Base-by-base conservation (phyloP, 2,888 invertebrate species). In the Nesidiocoris tenuis region DNA sequence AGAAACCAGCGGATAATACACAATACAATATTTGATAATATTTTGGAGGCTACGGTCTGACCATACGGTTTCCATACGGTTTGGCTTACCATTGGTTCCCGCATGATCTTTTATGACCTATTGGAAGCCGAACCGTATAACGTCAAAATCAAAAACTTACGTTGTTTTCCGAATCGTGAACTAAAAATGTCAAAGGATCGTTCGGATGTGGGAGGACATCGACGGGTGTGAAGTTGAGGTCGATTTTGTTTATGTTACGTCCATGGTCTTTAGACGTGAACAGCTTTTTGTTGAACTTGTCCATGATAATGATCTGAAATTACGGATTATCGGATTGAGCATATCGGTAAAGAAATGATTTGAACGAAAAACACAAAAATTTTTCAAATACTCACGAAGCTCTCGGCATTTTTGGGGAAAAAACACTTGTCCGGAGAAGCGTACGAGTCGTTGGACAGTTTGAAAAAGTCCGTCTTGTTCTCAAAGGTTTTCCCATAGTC, bases 351-450 rank as follows among this genome's bases (percentile, higher is more conserved):
- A 59, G 23, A 18, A 24, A 23, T 72, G 16, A 21, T 9, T 24
- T 67, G 64, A 39, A n/a, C n/a, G n/a, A 23, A 5, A 63, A 19
- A 57, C 9, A 57, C 2, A 19, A 61, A 55, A 19, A 70, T n/a
- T 9, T n/a, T 19, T 59, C n/a, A 59, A 3, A 19, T 2, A 89
- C 92, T 90, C 85, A 95, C 94, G 84, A 90, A 89, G 77, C 89
- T 89, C 80, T 91, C 91, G 82, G 88, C 90, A 80, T 90, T 90
- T 0, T 92, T 92, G 85, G 94, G 93, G 82, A 92, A 93, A 82
- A 91, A 91, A 84, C 94, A 95, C 82, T 92, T 92, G 81, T 93
- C 91, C 80, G 96, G 85, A 65, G 89, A 88, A 0, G 94, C 91
- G 83, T 88, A 87, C n/a, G 82, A 80, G 64, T 82, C 80, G 75